Evolutionary conservation across 2,113 vertebrate genomes (phyloP), one percentile per base, ranked within the genome.

Genomic region (Pitta sordida): DNA sequence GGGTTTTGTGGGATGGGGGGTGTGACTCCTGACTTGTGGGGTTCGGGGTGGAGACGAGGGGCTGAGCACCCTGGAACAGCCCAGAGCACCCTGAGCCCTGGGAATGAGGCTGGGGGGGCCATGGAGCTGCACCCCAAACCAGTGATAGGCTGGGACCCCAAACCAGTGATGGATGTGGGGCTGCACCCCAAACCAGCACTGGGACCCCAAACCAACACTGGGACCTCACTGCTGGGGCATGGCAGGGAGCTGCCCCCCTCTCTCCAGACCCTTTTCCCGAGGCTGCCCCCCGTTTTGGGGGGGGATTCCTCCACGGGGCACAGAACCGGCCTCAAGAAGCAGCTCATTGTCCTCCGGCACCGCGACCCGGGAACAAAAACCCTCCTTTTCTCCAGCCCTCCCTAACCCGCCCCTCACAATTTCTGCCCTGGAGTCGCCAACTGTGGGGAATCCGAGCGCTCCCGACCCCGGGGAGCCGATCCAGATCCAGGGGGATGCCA

Each of bases 1-100:
- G 1, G 1, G 23, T 43, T 59, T 29, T 0, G 1, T 4, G 81
- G 37, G 36, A 15, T 23, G 30, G 22, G 24, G 30, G 51, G 27
- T 2, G 2, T 0, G 7, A 30, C 30, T 43, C 0, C 9, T 44
- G 83, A 17, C 26, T 24, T 2, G 6, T 1, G 1, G 8, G 59
- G 22, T 36, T 52, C 0, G 5, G 69, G 75, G 4, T 69, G 67
- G 20, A 41, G 49, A 3, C 0, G 11, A 46, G 14, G 48, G 12
- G 73, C 48, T 62, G 68, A 69, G 44, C 36, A 27, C 27, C 43
- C 75, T 4, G 0, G 9, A 36, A 37, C 24, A 20, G 15, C 36
- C 81, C 23, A 48, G 32, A 34, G 48, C 21, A 13, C 29, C 69
- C 24, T 34, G 34, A 18, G 88, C 55, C 71, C 63, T 1, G 1